Evolutionary conservation across 2,797 vertebrate genomes (phyloP).

Genomic region (Malurus splendens): DNA sequence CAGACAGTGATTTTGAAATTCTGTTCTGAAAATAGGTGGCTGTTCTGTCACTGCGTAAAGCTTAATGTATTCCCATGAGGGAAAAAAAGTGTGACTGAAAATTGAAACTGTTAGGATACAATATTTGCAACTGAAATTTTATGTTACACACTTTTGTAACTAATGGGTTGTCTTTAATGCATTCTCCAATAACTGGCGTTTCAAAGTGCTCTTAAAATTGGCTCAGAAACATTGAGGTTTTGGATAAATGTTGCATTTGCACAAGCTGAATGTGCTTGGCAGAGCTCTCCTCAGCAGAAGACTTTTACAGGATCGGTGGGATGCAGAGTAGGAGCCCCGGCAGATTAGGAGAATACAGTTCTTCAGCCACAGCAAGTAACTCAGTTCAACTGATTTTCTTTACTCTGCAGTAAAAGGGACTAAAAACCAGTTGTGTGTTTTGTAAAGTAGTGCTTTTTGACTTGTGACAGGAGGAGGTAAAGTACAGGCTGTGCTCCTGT

Average conservation of each 20-base stretch:
- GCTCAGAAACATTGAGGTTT: neutral
- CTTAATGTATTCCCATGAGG: neutral
- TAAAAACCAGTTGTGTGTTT: neutral
- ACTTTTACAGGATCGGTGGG: neutral
- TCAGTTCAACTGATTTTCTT: neutral
- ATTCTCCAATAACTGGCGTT: neutral
- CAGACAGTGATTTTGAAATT: neutral
- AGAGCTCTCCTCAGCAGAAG: neutral
- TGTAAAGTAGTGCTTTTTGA: neutral
- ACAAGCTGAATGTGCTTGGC: fast-evolving
- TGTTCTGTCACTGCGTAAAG: neutral
- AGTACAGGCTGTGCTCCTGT: neutral
- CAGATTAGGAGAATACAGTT: neutral
- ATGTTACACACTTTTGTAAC: fast-evolving
- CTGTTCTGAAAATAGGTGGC: neutral
- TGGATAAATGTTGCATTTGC: neutral
- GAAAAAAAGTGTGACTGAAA: neutral
- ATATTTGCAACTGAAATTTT: neutral
- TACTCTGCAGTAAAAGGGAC: neutral
- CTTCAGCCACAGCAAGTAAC: neutral
- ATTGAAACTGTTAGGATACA: fast-evolving
- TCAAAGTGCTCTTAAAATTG: neutral
- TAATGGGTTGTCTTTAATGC: neutral
- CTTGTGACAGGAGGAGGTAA: neutral
- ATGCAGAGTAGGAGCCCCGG: neutral